Evolutionary conservation across 2,888 invertebrate species (phyloP).

Genomic region (Enchytraeus crypticus): DNA sequence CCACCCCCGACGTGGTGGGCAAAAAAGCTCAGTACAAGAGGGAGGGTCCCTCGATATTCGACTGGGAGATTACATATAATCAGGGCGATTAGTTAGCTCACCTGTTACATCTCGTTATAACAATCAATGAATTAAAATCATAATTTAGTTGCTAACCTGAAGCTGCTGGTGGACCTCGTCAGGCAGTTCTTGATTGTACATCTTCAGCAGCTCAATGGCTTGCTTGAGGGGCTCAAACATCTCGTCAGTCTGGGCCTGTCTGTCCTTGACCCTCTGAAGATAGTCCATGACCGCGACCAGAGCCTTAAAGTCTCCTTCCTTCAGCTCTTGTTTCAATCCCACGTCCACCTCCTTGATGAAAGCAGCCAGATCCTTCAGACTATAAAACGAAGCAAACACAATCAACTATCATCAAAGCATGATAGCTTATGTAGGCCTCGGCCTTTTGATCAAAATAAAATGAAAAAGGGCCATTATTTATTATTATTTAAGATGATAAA

Average conservation of each 20-base stretch:
- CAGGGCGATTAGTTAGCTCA: too few species aligned
- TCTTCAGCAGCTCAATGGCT: conserved; percentile 81
- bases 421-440: too few species aligned
- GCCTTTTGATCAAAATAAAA: too few species aligned
- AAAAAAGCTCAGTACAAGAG: conserved; percentile 91
- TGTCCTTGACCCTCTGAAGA: conserved; percentile 81
- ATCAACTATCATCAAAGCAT: too few species aligned
- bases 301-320: conserved; percentile 80
- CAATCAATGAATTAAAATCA: too few species aligned
- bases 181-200: conserved; percentile 90
- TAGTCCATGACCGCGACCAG: conserved; percentile 84
- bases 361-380: conserved; percentile 71
- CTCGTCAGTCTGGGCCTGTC: conserved; percentile 76
- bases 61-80: conserved; percentile 97
- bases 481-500: too few species aligned
- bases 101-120: too few species aligned
- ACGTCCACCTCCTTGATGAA: conserved; percentile 85
- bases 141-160: conserved; percentile 53
- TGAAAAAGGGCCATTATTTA: too few species aligned
- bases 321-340: conserved; percentile 68
- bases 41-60: conserved; percentile 94
- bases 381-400: conserved; percentile 49
- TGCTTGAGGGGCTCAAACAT: conserved; percentile 91
- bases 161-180: conserved; percentile 87
- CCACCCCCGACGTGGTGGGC: conserved; percentile 73